phyloP scores from a whole-genome alignment of 1,140 invertebrate genomes.

The Pachyrhynchus sulphureomaculatus region DNA sequence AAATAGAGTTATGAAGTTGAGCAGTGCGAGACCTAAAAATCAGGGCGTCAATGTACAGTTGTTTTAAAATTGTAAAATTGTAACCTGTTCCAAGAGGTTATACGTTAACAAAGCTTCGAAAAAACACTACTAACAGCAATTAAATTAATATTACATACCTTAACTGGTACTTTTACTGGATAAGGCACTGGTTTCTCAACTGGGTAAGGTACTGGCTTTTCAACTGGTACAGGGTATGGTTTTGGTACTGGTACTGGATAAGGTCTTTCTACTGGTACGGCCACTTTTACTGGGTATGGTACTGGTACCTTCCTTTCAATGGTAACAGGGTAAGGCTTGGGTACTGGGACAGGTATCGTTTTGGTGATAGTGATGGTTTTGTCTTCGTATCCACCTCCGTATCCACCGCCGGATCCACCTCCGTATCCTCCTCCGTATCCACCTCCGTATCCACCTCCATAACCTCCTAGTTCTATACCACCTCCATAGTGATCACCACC shows the following conservation, averaged over 20 bases:
- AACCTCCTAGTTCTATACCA: slow-evolving; percentile 10
- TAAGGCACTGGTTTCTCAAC: slow-evolving; percentile 49
- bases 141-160: slow-evolving; percentile 37
- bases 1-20: no score
- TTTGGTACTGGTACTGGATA: slow-evolving; percentile 56
- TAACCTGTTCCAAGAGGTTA: no score
- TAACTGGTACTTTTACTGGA: slow-evolving; percentile 48
- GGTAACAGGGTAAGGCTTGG: slow-evolving; percentile 44
- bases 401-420: slow-evolving; percentile 21
- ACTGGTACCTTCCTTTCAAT: slow-evolving; percentile 48
- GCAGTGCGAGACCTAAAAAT: no score
- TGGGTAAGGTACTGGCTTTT: slow-evolving; percentile 47
- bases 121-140: no score
- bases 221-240: slow-evolving; percentile 58
- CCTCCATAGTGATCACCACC: slow-evolving; percentile 35
- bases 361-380: slow-evolving; percentile 46
- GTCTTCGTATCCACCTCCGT: slow-evolving; percentile 25
- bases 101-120: no score
- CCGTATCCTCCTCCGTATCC: slow-evolving; percentile 15
- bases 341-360: slow-evolving; percentile 44
- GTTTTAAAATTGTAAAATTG: no score
- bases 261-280: slow-evolving; percentile 51
- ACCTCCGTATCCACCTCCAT: slow-evolving; percentile 9
- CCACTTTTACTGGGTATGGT: slow-evolving; percentile 55
- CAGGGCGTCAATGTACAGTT: no score